A percentile compares a stretch with the other conserved stretches of the same genome.
phyloP scores from a whole-genome alignment of 2,888 invertebrate genomes.

The Lamproptera curius region DNA sequence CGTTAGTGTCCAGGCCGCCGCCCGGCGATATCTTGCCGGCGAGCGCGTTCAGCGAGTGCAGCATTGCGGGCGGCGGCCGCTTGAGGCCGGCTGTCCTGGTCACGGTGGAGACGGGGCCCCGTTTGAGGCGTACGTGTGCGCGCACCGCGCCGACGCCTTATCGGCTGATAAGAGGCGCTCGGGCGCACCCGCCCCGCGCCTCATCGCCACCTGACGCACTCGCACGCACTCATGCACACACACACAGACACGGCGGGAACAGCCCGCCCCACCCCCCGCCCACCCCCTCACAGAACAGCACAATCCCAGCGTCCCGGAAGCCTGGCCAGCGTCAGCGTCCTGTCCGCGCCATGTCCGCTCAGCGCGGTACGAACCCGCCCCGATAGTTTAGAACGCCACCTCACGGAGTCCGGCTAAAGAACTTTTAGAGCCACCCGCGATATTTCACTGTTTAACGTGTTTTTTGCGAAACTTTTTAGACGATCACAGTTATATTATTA shows the following conservation, averaged over 20 bases:
- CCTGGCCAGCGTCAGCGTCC: constrained; percentile 62
- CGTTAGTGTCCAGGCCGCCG: constrained; percentile 83
- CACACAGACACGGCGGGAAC: constrained; percentile 39
- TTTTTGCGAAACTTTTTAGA: no score
- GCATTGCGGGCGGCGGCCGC: constrained; percentile 87
- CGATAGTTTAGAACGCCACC: constrained; percentile 25
- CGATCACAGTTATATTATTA: no score
- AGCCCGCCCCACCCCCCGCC: background rate
- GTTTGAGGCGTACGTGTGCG: constrained; percentile 54
- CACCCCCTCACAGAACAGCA: constrained; percentile 28
- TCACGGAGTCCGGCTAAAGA: constrained; percentile 20
- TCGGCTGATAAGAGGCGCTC: constrained; percentile 76
- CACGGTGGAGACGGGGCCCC: constrained; percentile 65
- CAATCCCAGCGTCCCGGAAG: constrained; percentile 29
- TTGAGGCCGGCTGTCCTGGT: constrained; percentile 63
- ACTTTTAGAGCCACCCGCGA: constrained; percentile 40
- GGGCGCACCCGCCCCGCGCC: constrained; percentile 71
- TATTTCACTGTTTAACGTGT: constrained; percentile 31
- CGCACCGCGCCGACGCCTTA: constrained; percentile 64
- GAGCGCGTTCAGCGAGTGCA: constrained; percentile 91
- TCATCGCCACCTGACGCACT: constrained; percentile 72
- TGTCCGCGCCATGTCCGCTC: constrained; percentile 50
- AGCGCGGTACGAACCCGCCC: constrained; percentile 32
- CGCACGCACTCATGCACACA: constrained; percentile 50
- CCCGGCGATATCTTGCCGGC: constrained; percentile 94